phyloP scores from a whole-genome alignment of 1,140 invertebrate genomes.

The Conus ventricosus region DNA sequence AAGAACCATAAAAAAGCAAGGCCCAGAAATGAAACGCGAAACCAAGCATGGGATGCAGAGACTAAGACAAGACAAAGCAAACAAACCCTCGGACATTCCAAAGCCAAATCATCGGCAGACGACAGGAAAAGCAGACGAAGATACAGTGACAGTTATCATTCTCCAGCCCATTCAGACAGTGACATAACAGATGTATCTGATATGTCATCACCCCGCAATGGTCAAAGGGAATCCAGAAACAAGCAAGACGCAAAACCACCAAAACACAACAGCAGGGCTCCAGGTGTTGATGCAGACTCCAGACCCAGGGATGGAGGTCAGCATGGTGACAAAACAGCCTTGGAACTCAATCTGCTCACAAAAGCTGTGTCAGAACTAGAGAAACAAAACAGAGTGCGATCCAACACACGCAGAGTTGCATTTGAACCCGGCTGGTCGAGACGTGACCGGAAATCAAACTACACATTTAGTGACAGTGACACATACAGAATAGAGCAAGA shows the following conservation, averaged over 20 bases:
- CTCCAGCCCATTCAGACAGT: conserved; percentile 54
- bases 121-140: no score
- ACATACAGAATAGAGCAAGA: conserved; percentile 68
- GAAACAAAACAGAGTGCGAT: conserved; percentile 58
- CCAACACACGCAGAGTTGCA: conserved; percentile 62
- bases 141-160: neutral
- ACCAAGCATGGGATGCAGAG: no score
- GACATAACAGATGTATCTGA: conserved; percentile 73
- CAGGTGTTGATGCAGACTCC: neutral
- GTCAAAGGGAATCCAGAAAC: neutral
- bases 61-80: no score
- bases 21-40: no score
- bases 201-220: conserved; percentile 58
- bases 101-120: no score
- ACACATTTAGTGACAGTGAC: conserved; percentile 60
- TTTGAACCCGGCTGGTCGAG: conserved; percentile 58
- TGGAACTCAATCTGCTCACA: conserved; percentile 69
- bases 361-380: conserved; percentile 71
- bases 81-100: no score
- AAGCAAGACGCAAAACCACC: conserved; percentile 1
- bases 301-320: no score
- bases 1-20: no score
- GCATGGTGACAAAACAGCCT: conserved; percentile 45
- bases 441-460: conserved; percentile 54
- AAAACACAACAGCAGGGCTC: neutral